Evolutionary conservation across 2,888 invertebrate genomes (phyloP).

Genomic region (Tholera decimalis): DNA sequence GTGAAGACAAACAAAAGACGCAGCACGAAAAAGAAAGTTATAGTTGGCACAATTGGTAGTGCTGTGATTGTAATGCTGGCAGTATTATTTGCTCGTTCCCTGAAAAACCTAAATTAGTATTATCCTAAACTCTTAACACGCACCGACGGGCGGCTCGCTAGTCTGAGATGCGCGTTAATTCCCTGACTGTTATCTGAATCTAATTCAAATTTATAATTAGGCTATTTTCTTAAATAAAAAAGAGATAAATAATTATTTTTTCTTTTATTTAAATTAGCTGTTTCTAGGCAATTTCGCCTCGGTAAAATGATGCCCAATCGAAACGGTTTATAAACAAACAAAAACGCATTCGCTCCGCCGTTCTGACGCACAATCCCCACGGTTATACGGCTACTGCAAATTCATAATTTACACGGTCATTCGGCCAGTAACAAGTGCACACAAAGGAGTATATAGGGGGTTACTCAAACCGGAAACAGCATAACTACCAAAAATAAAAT

Average conservation of each 20-base stretch:
- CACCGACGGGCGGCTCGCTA: not conserved
- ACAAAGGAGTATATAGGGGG: constrained; percentile 59
- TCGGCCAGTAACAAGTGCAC: constrained; percentile 41
- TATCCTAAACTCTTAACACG: not conserved
- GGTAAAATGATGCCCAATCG: not conserved
- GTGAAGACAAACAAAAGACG: constrained; percentile 57
- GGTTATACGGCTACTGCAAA: constrained; percentile 21
- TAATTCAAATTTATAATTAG: constrained; percentile 15
- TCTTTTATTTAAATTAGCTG: not conserved
- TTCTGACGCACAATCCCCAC: constrained; percentile 19
- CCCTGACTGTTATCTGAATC: constrained; percentile 16
- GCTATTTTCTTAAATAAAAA: constrained; percentile 31
- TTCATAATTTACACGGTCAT: constrained; percentile 51
- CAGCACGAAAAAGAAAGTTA: constrained; percentile 79
- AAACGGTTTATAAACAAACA: constrained; percentile 3
- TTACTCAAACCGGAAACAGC: constrained; percentile 68
- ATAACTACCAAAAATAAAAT: constrained; percentile 70
- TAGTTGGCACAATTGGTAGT: constrained; percentile 84
- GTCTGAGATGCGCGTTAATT: constrained; percentile 1
- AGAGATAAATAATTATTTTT: not conserved
- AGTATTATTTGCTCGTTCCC: constrained; percentile 80
- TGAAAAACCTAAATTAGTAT: constrained; percentile 75
- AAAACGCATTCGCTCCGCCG: constrained; percentile 10
- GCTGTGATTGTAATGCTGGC: constrained; percentile 78
- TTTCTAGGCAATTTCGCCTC: not conserved